These are phyloP conservation scores for Anthrax anthrax DNA, from an alignment of 2,888 invertebrate genomes.

Conservation along the genomic window DNA sequence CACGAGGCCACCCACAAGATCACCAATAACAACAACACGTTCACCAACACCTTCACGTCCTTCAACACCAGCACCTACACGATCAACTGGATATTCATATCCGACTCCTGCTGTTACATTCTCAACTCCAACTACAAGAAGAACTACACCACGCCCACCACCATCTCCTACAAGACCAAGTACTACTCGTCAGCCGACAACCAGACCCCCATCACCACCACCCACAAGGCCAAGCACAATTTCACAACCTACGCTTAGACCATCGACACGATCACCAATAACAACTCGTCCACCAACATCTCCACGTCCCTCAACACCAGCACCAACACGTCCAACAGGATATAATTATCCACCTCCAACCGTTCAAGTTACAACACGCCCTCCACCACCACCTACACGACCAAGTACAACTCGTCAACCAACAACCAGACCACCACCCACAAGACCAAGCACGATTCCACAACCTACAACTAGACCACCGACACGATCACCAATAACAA, in stretches of 20 bases:
- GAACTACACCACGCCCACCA: neutral
- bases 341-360: neutral
- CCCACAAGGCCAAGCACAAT: conserved; percentile 10
- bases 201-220: conserved; percentile 12
- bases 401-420: neutral
- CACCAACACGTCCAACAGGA: neutral
- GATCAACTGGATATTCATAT: neutral
- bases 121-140: neutral
- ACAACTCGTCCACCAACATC: neutral
- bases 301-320: neutral
- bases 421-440: neutral
- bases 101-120: neutral
- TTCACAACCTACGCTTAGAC: too few species aligned
- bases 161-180: neutral
- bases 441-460: too few species aligned
- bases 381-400: neutral
- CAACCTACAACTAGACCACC: neutral
- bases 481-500: neutral
- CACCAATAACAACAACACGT: neutral
- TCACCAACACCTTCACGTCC: neutral
- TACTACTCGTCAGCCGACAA: neutral
- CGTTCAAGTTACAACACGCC: neutral
- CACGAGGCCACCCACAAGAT: too few species aligned
- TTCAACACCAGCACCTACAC: neutral
- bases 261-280: neutral